Evolutionary conservation across 2,888 invertebrate genomes (phyloP).

Genomic region (Ophion ellenae): DNA sequence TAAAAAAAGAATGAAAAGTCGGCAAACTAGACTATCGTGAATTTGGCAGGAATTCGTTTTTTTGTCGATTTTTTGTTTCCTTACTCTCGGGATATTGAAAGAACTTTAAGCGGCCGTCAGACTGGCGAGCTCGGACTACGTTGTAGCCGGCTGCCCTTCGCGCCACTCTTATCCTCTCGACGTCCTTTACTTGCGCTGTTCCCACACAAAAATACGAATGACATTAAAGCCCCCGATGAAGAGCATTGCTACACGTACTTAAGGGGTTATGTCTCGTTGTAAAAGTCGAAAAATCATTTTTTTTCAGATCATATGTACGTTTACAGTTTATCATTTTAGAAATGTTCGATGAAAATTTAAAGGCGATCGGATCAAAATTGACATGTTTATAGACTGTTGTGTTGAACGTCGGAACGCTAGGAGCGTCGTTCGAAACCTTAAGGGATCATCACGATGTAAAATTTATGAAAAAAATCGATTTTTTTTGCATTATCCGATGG

Average conservation of each 20-base stretch:
- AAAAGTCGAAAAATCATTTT: too few species aligned
- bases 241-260: neutral
- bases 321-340: too few species aligned
- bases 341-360: too few species aligned
- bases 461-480: too few species aligned
- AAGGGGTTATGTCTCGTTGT: neutral
- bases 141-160: conserved; percentile 83
- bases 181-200: conserved; percentile 76
- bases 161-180: conserved; percentile 78
- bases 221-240: neutral
- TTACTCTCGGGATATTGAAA: conserved; percentile 83
- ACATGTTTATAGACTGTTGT: too few species aligned
- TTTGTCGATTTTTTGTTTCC: conserved; percentile 67
- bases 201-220: conserved; percentile 41
- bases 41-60: conserved; percentile 45
- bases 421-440: too few species aligned
- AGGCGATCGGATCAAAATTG: too few species aligned
- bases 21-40: conserved; percentile 56
- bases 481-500: too few species aligned
- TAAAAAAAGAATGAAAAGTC: conserved; percentile 54
- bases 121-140: conserved; percentile 83
- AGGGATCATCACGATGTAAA: too few species aligned
- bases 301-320: too few species aligned
- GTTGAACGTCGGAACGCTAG: too few species aligned
- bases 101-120: conserved; percentile 83